These are phyloP conservation scores for Autographa gamma DNA, from an alignment of 2,888 invertebrate genomes.

Conservation along the genomic window DNA sequence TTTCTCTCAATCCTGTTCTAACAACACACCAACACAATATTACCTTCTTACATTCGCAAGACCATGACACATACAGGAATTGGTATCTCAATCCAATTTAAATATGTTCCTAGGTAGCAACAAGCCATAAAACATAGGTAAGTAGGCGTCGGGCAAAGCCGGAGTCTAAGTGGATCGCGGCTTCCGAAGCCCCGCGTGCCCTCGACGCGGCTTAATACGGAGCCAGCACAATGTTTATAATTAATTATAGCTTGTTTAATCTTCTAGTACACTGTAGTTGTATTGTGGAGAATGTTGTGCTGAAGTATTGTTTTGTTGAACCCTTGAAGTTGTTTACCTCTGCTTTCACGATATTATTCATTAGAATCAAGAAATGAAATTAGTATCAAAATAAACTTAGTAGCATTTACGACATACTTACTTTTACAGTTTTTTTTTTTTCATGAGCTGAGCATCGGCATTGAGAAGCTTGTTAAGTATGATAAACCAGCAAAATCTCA, in stretches of 20 bases:
- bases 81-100: constrained; percentile 49
- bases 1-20: too few relatives aligned
- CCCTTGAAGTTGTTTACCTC: too few relatives aligned
- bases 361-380: too few relatives aligned
- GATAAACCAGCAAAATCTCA: too few relatives aligned
- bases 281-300: not conserved
- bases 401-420: too few relatives aligned
- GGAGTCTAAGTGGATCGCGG: constrained; percentile 69
- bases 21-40: too few relatives aligned
- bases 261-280: constrained; percentile 29
- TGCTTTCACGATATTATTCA: too few relatives aligned
- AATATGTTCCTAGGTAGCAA: constrained; percentile 55
- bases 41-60: not conserved
- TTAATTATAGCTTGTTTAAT: constrained; percentile 61
- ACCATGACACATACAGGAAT: constrained; percentile 21
- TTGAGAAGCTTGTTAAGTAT: too few relatives aligned
- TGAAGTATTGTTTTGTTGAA: too few relatives aligned
- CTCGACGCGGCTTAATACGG: constrained; percentile 62
- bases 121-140: constrained; percentile 67
- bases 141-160: constrained; percentile 62
- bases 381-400: too few relatives aligned
- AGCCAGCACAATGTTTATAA: constrained; percentile 61
- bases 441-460: too few relatives aligned
- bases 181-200: constrained; percentile 70
- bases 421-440: too few relatives aligned